Conservation (phyloP, 2,888 invertebrate genomes). For the Heliconius ethilla region DNA sequence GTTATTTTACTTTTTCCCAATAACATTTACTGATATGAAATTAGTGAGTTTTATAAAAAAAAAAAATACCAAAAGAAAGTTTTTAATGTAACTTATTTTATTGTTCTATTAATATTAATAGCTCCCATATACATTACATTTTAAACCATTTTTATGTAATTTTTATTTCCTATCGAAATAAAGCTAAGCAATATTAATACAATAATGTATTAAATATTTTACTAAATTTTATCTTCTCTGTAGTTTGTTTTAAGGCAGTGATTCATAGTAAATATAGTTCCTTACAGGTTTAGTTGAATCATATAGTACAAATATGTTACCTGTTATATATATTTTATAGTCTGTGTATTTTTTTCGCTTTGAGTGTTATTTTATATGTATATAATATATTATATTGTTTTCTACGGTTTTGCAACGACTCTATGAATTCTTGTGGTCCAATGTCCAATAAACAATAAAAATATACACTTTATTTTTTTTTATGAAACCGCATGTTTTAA, state of each 20-base stretch:
- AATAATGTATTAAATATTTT: background rate
- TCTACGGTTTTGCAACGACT: constrained; percentile 4
- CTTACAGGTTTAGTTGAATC: constrained; percentile 29
- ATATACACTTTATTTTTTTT: too few species aligned
- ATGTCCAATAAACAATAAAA: background rate
- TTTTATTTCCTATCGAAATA: background rate
- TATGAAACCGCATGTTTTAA: too few species aligned
- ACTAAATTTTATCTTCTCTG: background rate
- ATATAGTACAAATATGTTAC: constrained; percentile 33
- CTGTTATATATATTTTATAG: constrained; percentile 11
- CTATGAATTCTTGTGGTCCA: background rate
- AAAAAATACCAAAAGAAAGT: too few species aligned
- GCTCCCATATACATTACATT: background rate
- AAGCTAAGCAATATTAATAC: background rate
- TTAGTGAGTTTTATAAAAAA: background rate
- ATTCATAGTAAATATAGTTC: constrained; percentile 33
- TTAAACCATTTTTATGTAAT: background rate
- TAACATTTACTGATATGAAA: background rate
- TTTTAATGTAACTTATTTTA: too few species aligned
- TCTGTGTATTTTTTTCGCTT: constrained; percentile 11
- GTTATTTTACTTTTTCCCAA: background rate
- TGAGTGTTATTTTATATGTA: constrained; percentile 17
- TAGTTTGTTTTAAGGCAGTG: constrained; percentile 23
- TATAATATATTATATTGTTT: constrained; percentile 22
- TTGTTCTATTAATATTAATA: background rate